Evolutionary conservation across 2,888 invertebrate genomes (phyloP).

Genomic region (Tryphoninae sp.): DNA sequence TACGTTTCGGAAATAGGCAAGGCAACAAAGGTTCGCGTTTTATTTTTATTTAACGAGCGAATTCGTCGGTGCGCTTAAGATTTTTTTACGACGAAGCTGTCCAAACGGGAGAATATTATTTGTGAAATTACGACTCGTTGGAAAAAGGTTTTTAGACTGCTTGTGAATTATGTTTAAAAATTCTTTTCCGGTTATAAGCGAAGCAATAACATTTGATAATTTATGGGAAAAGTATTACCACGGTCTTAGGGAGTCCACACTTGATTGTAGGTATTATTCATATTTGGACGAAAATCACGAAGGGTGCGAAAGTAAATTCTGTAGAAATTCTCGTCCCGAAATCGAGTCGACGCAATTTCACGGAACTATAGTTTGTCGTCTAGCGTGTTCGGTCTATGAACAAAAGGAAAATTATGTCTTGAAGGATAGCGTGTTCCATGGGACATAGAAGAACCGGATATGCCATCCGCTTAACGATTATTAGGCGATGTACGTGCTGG

Average conservation of each 20-base stretch:
- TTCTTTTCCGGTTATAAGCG: not conserved
- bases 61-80: not conserved
- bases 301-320: slow-evolving; percentile 44
- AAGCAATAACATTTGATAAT: no score
- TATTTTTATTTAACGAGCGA: not conserved
- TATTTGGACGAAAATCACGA: slow-evolving; percentile 9
- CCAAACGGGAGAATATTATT: not conserved
- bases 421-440: slow-evolving; percentile 62
- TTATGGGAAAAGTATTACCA: no score
- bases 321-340: slow-evolving; percentile 25
- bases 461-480: slow-evolving; percentile 59
- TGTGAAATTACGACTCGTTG: not conserved
- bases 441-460: slow-evolving; percentile 5
- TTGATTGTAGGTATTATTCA: not conserved
- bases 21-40: not conserved
- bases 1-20: not conserved
- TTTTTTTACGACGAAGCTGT: slow-evolving; percentile 1
- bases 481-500: slow-evolving; percentile 64
- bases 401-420: slow-evolving; percentile 57
- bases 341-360: slow-evolving; percentile 36
- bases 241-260: not conserved
- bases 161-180: not conserved
- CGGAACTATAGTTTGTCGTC: slow-evolving; percentile 48
- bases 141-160: not conserved
- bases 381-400: slow-evolving; percentile 63